phyloP scores from a whole-genome alignment of 2,797 vertebrate genomes.

The Fratercula arctica region DNA sequence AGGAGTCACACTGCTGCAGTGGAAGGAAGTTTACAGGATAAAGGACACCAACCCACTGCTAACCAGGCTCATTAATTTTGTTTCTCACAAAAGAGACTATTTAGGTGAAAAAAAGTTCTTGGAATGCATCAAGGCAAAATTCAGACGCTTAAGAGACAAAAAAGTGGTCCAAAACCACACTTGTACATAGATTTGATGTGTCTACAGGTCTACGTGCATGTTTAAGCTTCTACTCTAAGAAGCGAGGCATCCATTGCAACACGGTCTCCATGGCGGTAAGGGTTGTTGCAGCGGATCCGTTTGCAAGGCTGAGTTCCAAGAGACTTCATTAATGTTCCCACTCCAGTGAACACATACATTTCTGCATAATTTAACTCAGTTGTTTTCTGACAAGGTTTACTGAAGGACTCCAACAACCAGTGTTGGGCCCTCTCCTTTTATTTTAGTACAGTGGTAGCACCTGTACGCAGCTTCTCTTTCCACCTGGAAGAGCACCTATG shows the following conservation, averaged over 20 bases:
- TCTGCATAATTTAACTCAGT: neutral
- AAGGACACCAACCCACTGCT: neutral
- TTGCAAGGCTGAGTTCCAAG: neutral
- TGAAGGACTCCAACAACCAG: neutral
- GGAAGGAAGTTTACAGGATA: neutral
- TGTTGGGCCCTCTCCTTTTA: neutral
- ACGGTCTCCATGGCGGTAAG: neutral
- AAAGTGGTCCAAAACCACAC: neutral
- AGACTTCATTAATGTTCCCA: neutral
- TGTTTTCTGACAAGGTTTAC: neutral
- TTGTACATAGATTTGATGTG: neutral
- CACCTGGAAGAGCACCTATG: neutral
- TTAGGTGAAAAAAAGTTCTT: neutral
- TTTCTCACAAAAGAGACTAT: neutral
- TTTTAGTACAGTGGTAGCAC: neutral
- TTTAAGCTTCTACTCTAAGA: neutral
- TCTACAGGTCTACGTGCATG: too few relatives aligned
- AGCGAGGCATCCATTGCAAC: neutral
- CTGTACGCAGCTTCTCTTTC: neutral
- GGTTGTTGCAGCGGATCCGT: neutral
- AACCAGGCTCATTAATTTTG: neutral
- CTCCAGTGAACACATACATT: neutral
- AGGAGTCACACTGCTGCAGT: neutral
- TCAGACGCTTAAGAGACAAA: neutral
- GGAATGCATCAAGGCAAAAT: neutral